These are phyloP conservation scores for Heteropelma amictum DNA, from an alignment of 2,888 invertebrate genomes.

Conservation along the genomic window DNA sequence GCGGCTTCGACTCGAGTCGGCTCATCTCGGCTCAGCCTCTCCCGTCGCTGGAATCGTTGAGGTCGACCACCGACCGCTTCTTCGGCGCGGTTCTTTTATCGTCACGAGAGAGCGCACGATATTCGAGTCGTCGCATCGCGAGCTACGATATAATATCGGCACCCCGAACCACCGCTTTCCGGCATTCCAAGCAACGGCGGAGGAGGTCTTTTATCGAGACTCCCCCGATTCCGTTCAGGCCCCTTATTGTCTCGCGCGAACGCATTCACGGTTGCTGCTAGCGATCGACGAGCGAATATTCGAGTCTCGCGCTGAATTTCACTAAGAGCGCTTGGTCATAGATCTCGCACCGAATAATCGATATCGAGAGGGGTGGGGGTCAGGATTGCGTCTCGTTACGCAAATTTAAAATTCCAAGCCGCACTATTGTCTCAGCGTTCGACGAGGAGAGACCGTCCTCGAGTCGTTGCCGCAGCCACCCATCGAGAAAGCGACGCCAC, in stretches of 20 bases:
- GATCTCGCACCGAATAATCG: too few species aligned
- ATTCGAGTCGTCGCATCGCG: neutral
- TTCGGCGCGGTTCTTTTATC: neutral
- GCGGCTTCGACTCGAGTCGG: too few species aligned
- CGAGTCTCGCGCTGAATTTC: neutral
- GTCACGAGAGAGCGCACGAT: neutral
- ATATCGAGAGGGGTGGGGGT: neutral
- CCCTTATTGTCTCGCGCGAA: neutral
- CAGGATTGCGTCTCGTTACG: neutral
- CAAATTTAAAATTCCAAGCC: neutral
- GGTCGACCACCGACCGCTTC: neutral
- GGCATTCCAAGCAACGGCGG: neutral
- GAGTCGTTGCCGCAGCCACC: neutral
- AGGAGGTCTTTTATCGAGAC: neutral
- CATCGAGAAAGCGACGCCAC: neutral
- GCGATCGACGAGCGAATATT: neutral
- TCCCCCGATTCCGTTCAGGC: neutral
- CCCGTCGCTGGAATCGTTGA: too few species aligned
- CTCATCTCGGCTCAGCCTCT: too few species aligned
- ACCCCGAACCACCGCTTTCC: neutral
- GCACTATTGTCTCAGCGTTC: neutral
- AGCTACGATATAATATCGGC: neutral
- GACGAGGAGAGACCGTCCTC: neutral
- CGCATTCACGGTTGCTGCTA: neutral
- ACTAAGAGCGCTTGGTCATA: too few species aligned